Conservation (phyloP, 2,113 vertebrate genomes). For the Arizona elegans region DNA sequence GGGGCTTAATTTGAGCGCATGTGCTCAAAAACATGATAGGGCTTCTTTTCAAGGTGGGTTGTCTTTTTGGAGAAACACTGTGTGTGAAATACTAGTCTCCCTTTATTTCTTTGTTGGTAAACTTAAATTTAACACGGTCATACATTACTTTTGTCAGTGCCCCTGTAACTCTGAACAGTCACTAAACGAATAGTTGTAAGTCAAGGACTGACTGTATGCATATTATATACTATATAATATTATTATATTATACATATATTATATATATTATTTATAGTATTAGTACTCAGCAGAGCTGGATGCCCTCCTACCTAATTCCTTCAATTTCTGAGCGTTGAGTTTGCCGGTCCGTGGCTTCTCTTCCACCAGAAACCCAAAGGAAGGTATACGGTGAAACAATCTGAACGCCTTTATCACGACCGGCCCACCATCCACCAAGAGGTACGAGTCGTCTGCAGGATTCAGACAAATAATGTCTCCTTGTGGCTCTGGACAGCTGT, state of each 20-base stretch:
- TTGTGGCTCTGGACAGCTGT: slow-evolving; percentile 40
- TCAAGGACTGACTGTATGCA: background rate
- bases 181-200: background rate
- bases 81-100: too few species aligned
- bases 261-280: too few species aligned
- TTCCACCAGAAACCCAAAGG: slow-evolving; percentile 87
- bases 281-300: background rate
- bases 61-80: too few species aligned
- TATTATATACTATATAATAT: too few species aligned
- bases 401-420: slow-evolving; percentile 83
- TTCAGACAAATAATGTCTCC: slow-evolving; percentile 74
- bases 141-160: background rate
- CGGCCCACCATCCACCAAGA: slow-evolving; percentile 77
- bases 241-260: too few species aligned
- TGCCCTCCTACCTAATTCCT: slow-evolving; percentile 76
- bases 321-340: slow-evolving; percentile 80
- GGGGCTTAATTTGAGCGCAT: too few species aligned
- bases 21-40: too few species aligned
- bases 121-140: too few species aligned
- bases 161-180: background rate
- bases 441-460: slow-evolving; percentile 67
- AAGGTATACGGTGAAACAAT: slow-evolving; percentile 87
- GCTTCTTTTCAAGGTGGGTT: too few species aligned
- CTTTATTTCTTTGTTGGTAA: too few species aligned
- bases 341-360: slow-evolving; percentile 81